Evolutionary conservation across 2,888 invertebrate genomes (phyloP), one percentile per base, ranked within the genome.

Genomic region (Drosophila mercatorum): DNA sequence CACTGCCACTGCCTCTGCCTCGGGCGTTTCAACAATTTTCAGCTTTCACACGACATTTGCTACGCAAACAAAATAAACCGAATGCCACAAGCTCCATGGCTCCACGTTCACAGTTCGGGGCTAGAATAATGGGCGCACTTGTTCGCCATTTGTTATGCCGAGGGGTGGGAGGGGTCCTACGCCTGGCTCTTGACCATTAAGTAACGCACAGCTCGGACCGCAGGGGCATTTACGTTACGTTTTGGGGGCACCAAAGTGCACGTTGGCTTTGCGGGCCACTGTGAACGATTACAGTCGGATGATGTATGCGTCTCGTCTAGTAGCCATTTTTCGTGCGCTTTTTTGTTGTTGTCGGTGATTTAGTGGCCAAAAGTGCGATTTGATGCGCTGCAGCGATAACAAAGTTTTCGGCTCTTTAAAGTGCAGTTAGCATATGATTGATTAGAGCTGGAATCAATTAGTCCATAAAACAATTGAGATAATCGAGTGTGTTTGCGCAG

Each of bases 221-320:
- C 59, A 43, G 59, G 34, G 63, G 44, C 52, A 36, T 66, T 34
- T 60, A 31, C 46, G 31, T 49, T 17, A 17, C 17, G 17, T 57
- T 41, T 57, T 57, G 41, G 40, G 57, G 40, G 57, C 26, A 26
- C 31, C 28, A 53, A 36, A 36, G 38, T 47, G 49, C 51, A 59
- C 56, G 49, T 36, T 60, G 5, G 41, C 46, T 61, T 67, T 62
- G 5, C 10, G 41, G 55, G 62, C 56, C 43, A 38, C 22, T 49
- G 51, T 56, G 41, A 64, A 68, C 72, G 68, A 76, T 76, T 71
- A 61, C 78, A 72, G 51, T 82, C 66, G 53, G 68, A 77, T 84
- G 85, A 83, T 84, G 80, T 75, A 84, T 84, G 83, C 77, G 83
- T 81, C 77, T 77, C 85, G 80, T 72, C 79, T 73, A 79, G 60